These are phyloP conservation scores for mouse (Mus musculus) DNA, from an alignment of 2,113 vertebrate genomes.

Conservation along the genomic window DNA sequence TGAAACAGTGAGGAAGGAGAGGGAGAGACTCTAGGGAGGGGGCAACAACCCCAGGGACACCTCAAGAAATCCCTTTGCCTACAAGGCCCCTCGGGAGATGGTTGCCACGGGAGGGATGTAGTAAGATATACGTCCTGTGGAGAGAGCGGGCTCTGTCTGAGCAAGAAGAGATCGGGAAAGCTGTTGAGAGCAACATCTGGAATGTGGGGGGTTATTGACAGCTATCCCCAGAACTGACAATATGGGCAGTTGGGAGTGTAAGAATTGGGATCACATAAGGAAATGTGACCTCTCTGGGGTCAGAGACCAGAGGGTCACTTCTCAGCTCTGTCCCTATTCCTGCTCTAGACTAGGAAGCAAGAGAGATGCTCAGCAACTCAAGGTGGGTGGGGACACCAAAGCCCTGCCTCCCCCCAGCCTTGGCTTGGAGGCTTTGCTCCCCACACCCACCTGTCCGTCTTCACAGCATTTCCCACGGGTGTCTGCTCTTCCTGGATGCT, in stretches of 20 bases:
- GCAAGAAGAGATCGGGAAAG: not conserved
- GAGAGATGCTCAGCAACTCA: not conserved
- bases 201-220: not conserved
- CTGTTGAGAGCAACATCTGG: not conserved
- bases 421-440: not conserved
- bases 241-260: not conserved
- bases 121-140: not conserved
- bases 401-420: not conserved
- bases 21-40: not conserved
- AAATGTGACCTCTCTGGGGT: not conserved
- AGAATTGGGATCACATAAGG: not conserved
- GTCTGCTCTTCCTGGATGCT: not conserved
- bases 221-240: not conserved
- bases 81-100: not conserved
- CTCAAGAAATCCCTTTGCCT: not conserved
- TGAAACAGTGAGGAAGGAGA: not conserved
- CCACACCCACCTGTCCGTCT: not conserved
- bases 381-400: no score
- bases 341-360: not conserved
- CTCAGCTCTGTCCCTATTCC: not conserved
- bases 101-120: not conserved
- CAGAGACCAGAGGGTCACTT: not conserved
- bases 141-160: not conserved
- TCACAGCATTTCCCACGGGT: fast-evolving
- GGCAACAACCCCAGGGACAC: no score